Evolutionary conservation across 23 tunicate genomes (phyloP), one percentile per base, ranked within the genome.

Genomic region (Halocynthia aurantium): DNA sequence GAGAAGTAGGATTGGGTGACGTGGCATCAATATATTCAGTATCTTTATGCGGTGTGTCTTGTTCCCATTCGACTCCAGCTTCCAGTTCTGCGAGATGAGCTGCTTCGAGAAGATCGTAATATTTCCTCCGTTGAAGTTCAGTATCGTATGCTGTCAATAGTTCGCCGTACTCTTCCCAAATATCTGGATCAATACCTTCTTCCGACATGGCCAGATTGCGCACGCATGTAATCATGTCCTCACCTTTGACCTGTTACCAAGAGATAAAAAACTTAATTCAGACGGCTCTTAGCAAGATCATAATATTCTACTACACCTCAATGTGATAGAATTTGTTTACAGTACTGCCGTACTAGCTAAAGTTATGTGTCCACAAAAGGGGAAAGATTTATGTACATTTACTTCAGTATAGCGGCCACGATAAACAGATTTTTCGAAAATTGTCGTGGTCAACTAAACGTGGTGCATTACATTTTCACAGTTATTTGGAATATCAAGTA

Each of bases 111-210:
- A 51, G 64, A 18, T 74, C 62, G 10, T 17, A 31, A 56, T 20
- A 54, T 12, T 22, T 53, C 31, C 62, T 53, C 63, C 56, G 78
- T 54, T 22, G 55, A 54, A 74, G 19, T 75, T 86, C 85, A 40
- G 54, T 66, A 71, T 92, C 98, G 61, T 82, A 86, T 0, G 88
- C 87, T n/a, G 80, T 75, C 13, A 92, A 61, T 18, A 86, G 85
- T 51, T 86, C 92, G 54, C 98, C 98, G 74, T 81, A 92, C 71
- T 92, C 92, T 67, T 82, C 92, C 98, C 98, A 92, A 13, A 92
- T 52, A 7, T 82, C 88, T 51, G 84, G 82, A 11, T 87, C 54
- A 8, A 92, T 78, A 67, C 98, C 98, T 50, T 78, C 88, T 11
- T 82, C 73, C 8, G 98, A 92, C 68, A 61, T 65, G 7, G 98